Percentiles rank a stretch among this genome's conserved stretches.
Conservation (phyloP, 2,888 invertebrate genomes). For the Epirrhoe tristata region DNA sequence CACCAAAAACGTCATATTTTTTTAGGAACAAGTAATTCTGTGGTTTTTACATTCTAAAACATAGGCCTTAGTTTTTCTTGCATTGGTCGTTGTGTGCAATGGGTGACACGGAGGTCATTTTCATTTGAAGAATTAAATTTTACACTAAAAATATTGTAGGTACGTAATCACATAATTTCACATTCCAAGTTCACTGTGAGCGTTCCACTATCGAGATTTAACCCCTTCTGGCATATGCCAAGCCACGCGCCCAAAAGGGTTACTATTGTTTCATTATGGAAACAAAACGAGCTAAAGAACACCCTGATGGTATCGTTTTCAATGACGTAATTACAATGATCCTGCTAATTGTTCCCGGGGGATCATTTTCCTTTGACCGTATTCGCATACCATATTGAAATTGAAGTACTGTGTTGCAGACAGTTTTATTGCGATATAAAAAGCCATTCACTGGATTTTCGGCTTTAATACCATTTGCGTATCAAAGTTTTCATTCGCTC, state of each 20-base stretch:
- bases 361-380: constrained; percentile 73
- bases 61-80: too few species aligned
- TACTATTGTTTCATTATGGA: constrained; percentile 70
- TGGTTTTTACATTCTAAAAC: too few species aligned
- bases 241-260: constrained; percentile 78
- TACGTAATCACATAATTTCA: not conserved
- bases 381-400: constrained; percentile 76
- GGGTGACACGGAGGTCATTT: not conserved
- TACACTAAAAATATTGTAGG: not conserved
- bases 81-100: too few species aligned
- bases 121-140: not conserved
- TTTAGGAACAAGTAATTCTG: too few species aligned
- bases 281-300: constrained; percentile 64
- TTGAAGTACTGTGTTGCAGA: constrained; percentile 64
- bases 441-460: constrained; percentile 43
- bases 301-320: constrained; percentile 78
- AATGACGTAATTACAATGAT: constrained; percentile 80
- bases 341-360: constrained; percentile 76
- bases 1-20: too few species aligned
- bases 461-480: constrained; percentile 46
- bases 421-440: constrained; percentile 51
- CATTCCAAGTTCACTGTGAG: constrained; percentile 13
- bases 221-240: constrained; percentile 66
- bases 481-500: constrained; percentile 39
- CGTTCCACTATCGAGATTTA: constrained; percentile 53